A percentile compares a stretch with the other conserved stretches of the same genome.
phyloP scores from a whole-genome alignment of 2,888 invertebrate genomes.

The Torymus auratus region DNA sequence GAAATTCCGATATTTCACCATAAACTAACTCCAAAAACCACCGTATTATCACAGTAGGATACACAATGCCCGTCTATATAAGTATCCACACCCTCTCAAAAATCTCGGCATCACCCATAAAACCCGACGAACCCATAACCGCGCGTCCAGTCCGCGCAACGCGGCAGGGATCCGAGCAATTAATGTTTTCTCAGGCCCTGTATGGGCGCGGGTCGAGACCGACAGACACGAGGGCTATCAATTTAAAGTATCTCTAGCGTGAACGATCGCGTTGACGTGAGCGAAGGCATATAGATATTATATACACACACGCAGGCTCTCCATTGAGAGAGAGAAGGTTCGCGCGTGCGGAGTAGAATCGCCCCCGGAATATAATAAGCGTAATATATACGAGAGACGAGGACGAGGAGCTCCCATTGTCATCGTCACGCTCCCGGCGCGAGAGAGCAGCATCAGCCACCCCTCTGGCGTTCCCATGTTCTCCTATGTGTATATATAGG shows the following conservation, averaged over 20 bases:
- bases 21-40: too few species aligned
- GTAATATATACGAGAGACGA: slow-evolving; percentile 41
- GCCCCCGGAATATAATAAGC: slow-evolving; percentile 56
- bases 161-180: neutral
- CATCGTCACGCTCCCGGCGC: slow-evolving; percentile 56
- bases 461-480: neutral
- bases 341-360: slow-evolving; percentile 33
- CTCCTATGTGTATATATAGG: neutral
- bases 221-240: slow-evolving; percentile 21
- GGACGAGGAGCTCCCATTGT: slow-evolving; percentile 51
- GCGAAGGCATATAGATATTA: slow-evolving; percentile 1
- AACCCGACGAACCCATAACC: too few species aligned
- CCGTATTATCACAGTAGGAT: too few species aligned
- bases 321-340: neutral
- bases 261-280: slow-evolving; percentile 48
- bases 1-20: too few species aligned
- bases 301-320: neutral
- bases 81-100: too few species aligned
- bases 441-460: too few species aligned
- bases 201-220: neutral
- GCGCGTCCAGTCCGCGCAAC: too few species aligned
- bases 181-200: slow-evolving; percentile 7
- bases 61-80: too few species aligned
- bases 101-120: too few species aligned
- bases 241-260: slow-evolving; percentile 53